phyloP scores from a whole-genome alignment of 2,888 invertebrate species.

The Atrina japonica region DNA sequence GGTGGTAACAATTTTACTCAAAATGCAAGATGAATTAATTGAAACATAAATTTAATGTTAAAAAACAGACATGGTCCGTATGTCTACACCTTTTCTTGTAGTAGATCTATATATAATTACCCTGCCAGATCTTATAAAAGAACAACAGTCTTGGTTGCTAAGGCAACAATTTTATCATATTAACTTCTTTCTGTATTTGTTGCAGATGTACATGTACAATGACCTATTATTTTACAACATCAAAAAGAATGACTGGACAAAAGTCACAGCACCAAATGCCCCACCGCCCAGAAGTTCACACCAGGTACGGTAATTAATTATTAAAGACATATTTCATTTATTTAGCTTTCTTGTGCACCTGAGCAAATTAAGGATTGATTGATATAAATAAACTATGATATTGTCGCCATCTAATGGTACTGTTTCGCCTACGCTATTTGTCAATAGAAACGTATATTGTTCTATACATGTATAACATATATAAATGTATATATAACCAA shows the following conservation, averaged over 20 bases:
- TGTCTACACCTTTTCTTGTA: too few relatives aligned
- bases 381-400: not conserved
- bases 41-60: too few relatives aligned
- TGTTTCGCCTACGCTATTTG: too few relatives aligned
- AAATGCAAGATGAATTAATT: too few relatives aligned
- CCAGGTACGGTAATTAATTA: slow-evolving; percentile 83
- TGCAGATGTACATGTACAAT: slow-evolving; percentile 91
- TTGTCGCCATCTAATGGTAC: not conserved
- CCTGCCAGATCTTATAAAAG: not conserved
- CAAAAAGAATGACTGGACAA: slow-evolving; percentile 89
- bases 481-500: too few relatives aligned
- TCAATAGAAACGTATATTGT: too few relatives aligned
- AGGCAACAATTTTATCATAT: not conserved
- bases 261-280: slow-evolving; percentile 89
- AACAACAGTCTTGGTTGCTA: not conserved
- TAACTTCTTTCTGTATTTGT: slow-evolving; percentile 52
- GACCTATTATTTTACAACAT: slow-evolving; percentile 92
- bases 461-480: too few relatives aligned
- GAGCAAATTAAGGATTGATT: not conserved
- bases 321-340: too few relatives aligned
- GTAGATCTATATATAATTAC: too few relatives aligned
- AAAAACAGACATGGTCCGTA: too few relatives aligned
- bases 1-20: too few relatives aligned
- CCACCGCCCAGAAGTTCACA: slow-evolving; percentile 95
- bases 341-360: too few relatives aligned